Conservation (phyloP, 1,140 invertebrate genomes). For the Sycophaga agraensis region DNA sequence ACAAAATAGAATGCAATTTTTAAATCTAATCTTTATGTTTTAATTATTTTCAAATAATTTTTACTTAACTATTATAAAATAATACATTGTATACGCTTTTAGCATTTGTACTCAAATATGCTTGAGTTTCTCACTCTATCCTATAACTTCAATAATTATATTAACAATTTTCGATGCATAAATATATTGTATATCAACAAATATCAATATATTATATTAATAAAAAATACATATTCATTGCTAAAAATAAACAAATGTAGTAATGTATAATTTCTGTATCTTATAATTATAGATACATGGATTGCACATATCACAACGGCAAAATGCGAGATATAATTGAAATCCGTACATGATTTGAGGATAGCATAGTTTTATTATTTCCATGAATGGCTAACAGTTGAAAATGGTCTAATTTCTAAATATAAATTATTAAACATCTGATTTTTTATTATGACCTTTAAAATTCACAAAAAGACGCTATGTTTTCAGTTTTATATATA, state of each 20-base stretch:
- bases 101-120: no score
- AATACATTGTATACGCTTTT: no score
- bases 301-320: conserved; percentile 14
- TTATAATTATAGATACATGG: not conserved
- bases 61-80: no score
- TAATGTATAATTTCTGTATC: not conserved
- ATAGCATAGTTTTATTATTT: not conserved
- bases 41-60: no score
- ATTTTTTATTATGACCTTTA: not conserved
- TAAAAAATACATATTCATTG: not conserved
- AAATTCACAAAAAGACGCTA: not conserved
- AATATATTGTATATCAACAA: not conserved
- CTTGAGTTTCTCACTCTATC: not conserved
- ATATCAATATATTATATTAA: not conserved
- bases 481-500: no score
- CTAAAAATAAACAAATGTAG: not conserved
- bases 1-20: no score
- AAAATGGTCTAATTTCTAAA: not conserved
- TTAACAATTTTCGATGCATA: not conserved
- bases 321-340: not conserved
- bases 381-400: not conserved
- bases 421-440: not conserved
- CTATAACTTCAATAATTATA: not conserved
- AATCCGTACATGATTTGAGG: not conserved
- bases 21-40: no score